Percentiles rank a stretch among this genome's conserved stretches.
Evolutionary conservation across 2,113 vertebrate species (phyloP).

Genomic region (Alligator sinensis): DNA sequence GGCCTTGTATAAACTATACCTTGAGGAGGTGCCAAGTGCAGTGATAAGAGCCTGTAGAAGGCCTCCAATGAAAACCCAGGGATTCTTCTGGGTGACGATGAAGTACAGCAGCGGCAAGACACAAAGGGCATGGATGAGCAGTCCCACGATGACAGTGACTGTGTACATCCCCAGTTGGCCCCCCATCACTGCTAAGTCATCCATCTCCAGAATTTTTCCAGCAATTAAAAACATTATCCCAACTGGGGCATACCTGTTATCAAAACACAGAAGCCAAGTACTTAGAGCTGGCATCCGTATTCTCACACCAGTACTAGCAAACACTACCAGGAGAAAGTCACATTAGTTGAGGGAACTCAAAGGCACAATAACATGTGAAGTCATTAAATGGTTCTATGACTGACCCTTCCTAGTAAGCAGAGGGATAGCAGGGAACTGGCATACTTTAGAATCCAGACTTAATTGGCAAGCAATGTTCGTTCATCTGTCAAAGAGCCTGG

Average conservation of each 20-base stretch:
- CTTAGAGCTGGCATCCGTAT: neutral
- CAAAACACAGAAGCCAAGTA: neutral
- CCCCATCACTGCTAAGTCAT: conserved; percentile 90
- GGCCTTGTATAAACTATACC: conserved; percentile 72
- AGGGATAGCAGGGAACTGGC: neutral
- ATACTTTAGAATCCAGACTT: neutral
- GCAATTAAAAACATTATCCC: conserved; percentile 97
- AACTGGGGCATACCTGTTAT: conserved; percentile 92
- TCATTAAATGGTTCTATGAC: neutral
- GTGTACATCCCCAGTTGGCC: conserved; percentile 97
- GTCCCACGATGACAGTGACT: conserved; percentile 90
- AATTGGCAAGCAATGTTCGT: neutral
- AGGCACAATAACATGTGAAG: neutral
- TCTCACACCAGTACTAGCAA: neutral
- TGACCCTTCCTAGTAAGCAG: neutral
- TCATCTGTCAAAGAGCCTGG: neutral
- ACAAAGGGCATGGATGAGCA: conserved; percentile 91
- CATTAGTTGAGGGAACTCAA: neutral
- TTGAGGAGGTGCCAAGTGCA: conserved; percentile 95
- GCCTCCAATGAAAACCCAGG: conserved; percentile 90
- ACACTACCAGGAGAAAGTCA: neutral
- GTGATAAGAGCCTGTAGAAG: conserved; percentile 95
- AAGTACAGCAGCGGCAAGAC: conserved; percentile 94
- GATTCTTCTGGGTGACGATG: conserved; percentile 91
- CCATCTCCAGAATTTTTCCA: conserved; percentile 98